Percentiles rank a stretch among this genome's conserved stretches.
phyloP scores from a whole-genome alignment of 2,797 vertebrate genomes.

The Eurystomus glaucurus region DNA sequence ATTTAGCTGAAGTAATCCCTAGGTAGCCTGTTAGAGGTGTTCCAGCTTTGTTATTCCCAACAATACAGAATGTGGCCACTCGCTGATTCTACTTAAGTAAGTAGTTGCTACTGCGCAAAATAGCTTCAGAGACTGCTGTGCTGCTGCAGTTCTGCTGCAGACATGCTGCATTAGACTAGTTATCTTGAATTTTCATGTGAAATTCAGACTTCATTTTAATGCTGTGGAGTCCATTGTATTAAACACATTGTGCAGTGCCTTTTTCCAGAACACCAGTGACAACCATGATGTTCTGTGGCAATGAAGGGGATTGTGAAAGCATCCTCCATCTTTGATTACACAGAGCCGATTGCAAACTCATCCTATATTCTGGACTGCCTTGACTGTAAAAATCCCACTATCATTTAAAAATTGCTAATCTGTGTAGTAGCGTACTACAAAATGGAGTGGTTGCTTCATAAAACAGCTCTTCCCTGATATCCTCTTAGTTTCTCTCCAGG shows the following conservation, averaged over 20 bases:
- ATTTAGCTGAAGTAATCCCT: slow-evolving; percentile 60
- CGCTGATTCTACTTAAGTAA: slow-evolving; percentile 54
- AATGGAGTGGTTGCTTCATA: background rate
- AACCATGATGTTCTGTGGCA: background rate
- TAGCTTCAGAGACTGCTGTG: slow-evolving; percentile 17
- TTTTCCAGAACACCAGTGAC: background rate
- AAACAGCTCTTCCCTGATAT: background rate
- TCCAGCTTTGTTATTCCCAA: slow-evolving; percentile 63
- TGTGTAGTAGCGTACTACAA: background rate
- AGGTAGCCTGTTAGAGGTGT: slow-evolving; percentile 71
- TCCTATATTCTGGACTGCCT: background rate
- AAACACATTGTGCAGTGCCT: background rate
- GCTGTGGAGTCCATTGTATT: background rate
- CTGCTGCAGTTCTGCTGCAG: slow-evolving; percentile 40
- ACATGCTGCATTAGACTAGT: slow-evolving; percentile 34
- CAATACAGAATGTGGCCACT: slow-evolving; percentile 41
- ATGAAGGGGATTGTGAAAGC: background rate
- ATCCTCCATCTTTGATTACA: background rate
- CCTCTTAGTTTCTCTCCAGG: background rate
- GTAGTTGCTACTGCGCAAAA: slow-evolving; percentile 42
- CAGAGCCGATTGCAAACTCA: background rate
- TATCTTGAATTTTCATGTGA: slow-evolving; percentile 10
- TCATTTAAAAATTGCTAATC: background rate
- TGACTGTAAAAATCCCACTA: background rate
- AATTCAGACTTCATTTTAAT: slow-evolving; percentile 19